Percentiles rank a stretch among this genome's conserved stretches.
Evolutionary conservation across 2,113 vertebrate genomes (phyloP).

Genomic region (Platycercus adscitus): DNA sequence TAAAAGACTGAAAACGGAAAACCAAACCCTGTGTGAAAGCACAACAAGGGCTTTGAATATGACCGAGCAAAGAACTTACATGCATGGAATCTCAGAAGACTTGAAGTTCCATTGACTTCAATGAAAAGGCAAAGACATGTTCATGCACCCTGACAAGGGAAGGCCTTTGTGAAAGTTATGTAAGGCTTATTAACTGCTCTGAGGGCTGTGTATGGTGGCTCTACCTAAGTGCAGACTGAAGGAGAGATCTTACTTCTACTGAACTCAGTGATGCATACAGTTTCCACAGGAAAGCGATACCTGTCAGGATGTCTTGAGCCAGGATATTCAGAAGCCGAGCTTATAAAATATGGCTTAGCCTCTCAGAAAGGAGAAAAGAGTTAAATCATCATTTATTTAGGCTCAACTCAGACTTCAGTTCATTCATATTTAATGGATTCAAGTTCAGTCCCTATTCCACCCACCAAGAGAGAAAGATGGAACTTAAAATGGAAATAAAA

Average conservation of each 20-base stretch:
- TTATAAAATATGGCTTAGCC: neutral
- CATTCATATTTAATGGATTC: neutral
- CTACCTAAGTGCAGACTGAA: rapidly evolving
- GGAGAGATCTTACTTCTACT: neutral
- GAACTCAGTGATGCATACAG: rapidly evolving
- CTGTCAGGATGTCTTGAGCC: neutral
- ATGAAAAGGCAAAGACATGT: neutral
- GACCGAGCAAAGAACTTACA: neutral
- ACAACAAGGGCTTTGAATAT: neutral
- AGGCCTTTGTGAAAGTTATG: neutral
- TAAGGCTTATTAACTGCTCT: neutral
- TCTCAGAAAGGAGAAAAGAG: neutral
- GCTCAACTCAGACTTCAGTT: neutral
- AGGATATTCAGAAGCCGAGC: neutral
- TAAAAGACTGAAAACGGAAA: neutral
- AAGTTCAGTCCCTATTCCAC: neutral
- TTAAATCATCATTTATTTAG: neutral
- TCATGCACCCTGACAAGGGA: neutral
- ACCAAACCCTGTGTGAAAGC: neutral
- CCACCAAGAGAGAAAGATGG: neutral
- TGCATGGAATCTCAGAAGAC: neutral
- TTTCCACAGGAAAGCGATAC: neutral
- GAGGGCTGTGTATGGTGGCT: neutral
- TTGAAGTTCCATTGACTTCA: neutral
- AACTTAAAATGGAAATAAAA: neutral